These are phyloP conservation scores for Pygoscelis antarcticus DNA, from an alignment of 2,113 vertebrate genomes.

Conservation along the genomic window DNA sequence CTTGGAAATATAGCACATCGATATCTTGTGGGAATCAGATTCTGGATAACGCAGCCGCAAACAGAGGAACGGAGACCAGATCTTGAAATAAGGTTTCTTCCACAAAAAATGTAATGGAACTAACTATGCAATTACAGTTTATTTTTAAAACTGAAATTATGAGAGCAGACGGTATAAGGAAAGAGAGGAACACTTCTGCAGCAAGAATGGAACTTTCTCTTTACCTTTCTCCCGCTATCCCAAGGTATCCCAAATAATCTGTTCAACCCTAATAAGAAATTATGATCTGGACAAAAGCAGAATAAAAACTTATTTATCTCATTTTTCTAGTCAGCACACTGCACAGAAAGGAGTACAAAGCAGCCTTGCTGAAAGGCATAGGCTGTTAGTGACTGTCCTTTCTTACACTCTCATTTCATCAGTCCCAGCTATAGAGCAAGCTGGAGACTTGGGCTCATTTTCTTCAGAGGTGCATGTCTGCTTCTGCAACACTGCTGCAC, in stretches of 20 bases:
- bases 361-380: not conserved
- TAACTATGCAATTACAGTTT: not conserved
- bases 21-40: not conserved
- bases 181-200: not conserved
- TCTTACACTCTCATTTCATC: not conserved
- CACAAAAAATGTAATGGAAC: not conserved
- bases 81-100: slow-evolving; percentile 14
- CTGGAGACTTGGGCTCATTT: not conserved
- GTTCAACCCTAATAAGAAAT: not conserved
- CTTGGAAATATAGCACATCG: not conserved
- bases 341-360: not conserved
- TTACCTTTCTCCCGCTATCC: not conserved
- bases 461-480: fast-evolving
- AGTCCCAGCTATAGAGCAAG: not conserved
- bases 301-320: not conserved
- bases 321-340: not conserved
- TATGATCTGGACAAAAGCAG: not conserved
- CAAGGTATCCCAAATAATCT: not conserved
- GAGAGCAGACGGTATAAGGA: not conserved
- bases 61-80: not conserved
- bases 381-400: not conserved
- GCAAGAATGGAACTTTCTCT: not conserved
- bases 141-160: slow-evolving; percentile 14
- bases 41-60: not conserved
- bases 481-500: not conserved